Conservation (phyloP, 2,888 invertebrate genomes). For the Synergus laeviventris region DNA sequence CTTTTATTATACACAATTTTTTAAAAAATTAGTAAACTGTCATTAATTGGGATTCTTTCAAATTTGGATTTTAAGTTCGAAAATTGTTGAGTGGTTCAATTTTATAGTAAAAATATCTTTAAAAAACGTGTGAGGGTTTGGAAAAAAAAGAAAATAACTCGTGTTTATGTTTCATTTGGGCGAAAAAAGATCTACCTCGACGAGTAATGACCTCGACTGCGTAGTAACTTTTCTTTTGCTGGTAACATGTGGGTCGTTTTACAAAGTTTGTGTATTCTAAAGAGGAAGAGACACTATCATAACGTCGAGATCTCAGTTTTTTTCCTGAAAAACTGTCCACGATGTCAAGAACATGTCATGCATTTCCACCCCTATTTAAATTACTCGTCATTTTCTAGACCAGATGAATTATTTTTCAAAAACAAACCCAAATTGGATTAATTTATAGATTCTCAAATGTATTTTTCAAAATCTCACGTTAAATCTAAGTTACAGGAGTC, state of each 20-base stretch:
- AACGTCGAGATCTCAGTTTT: slow-evolving; percentile 29
- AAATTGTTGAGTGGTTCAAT: not conserved
- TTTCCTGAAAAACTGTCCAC: not conserved
- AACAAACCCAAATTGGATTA: not conserved
- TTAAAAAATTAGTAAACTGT: too few relatives aligned
- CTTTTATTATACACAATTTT: too few relatives aligned
- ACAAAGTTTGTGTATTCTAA: slow-evolving; percentile 39
- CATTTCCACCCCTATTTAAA: not conserved
- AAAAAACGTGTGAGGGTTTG: slow-evolving; percentile 25
- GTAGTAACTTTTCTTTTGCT: slow-evolving; percentile 37
- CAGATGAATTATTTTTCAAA: not conserved
- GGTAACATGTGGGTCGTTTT: slow-evolving; percentile 39
- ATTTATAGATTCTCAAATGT: not conserved
- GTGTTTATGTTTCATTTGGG: slow-evolving; percentile 35
- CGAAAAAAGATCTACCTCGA: slow-evolving; percentile 38
- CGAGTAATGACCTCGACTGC: slow-evolving; percentile 38
- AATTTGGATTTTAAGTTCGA: too few relatives aligned
- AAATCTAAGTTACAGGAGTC: not conserved
- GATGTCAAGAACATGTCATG: slow-evolving; percentile 2
- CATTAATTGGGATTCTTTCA: too few relatives aligned
- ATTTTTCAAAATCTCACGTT: not conserved
- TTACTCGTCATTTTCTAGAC: not conserved
- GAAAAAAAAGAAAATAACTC: slow-evolving; percentile 10
- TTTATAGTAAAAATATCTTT: slow-evolving; percentile 9
- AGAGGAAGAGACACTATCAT: slow-evolving; percentile 32